phyloP scores from a whole-genome alignment of 2,797 vertebrate species.

The Propithecus perrieri region DNA sequence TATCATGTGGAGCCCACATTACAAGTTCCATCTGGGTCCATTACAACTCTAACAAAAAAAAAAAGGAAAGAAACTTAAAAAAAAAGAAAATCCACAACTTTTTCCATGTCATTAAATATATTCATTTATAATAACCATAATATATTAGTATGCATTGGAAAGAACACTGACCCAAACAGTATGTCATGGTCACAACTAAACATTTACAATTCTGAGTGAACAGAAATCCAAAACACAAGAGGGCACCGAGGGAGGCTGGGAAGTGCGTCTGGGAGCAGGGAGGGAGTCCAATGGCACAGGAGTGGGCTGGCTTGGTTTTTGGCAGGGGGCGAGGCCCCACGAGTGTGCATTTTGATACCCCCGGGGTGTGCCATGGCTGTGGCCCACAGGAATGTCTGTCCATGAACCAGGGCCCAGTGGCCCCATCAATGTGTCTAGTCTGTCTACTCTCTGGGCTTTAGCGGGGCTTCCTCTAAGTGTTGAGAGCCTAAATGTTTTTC shows the following conservation, averaged over 20 bases:
- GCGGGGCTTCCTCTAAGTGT: background rate
- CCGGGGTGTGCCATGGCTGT: conserved; percentile 71
- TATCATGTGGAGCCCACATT: conserved; percentile 93
- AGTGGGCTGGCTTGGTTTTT: conserved; percentile 13
- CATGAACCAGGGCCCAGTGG: background rate
- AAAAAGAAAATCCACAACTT: conserved; percentile 95
- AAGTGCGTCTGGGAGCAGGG: background rate
- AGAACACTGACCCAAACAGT: conserved; percentile 91
- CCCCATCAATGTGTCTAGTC: background rate
- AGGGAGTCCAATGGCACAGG: background rate
- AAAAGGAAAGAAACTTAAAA: conserved; percentile 81
- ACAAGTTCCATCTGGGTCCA: conserved; percentile 91
- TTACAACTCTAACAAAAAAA: conserved; percentile 90
- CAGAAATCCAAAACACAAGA: conserved; percentile 83
- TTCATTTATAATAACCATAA: conserved; percentile 99
- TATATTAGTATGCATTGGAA: conserved; percentile 99
- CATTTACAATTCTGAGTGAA: conserved; percentile 98
- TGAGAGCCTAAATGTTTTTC: background rate
- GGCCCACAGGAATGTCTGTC: conserved; percentile 51
- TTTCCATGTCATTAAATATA: conserved; percentile 99
- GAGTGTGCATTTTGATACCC: conserved; percentile 1
- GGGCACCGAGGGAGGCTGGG: conserved; percentile 69
- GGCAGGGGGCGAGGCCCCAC: conserved; percentile 19
- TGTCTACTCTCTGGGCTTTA: background rate
- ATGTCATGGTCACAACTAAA: conserved; percentile 93